Base-by-base conservation (phyloP, 2,113 vertebrate species). In the Picathartes gymnocephalus region DNA sequence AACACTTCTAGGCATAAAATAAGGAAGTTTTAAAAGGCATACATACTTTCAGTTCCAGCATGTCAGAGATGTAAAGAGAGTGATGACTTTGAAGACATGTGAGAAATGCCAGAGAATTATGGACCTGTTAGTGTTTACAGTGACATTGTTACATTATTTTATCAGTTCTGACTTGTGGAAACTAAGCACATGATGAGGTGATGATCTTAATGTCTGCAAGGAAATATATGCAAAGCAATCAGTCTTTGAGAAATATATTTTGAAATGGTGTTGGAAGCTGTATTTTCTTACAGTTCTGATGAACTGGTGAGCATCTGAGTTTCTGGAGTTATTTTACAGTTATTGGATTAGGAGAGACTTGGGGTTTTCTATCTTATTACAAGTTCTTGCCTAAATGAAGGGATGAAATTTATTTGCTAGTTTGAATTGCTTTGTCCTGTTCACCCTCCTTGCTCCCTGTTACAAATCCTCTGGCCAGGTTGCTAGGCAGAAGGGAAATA, bases 401-500 rank as follows among this genome's bases (percentile, higher is more conserved):
- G 22, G 15, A 56, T 50, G 47, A 60, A 37, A 81, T 73, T 61
- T 77, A 9, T 71, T 73, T 81, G 25, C 50, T 77, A 19, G 61
- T 71, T 90, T 79, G 37, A 94, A 47, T 82, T 19, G 27, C 47
- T 94, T 25, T 33, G 51, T 82, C 37, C 71, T 79, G 45, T 31
- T 81, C 84, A 47, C 30, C 53, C 22, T 58, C 25, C 28, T 47
- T 81, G n/a, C n/a, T 90, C 64, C 37, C 47, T 66, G 61, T 92
- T 79, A 89, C 69, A 94, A 92, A 90, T 79, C 51, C 51, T 86
- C 85, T 76, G 78, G 66, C 77, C 45, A 56, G 48, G 95, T 94
- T 96, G 94, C 95, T 91, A 88, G 71, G 91, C 79, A 91, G 44
- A 85, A 90, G 69, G 77, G 72, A 93, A 96, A 95, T 72, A 97